Percentiles rank a stretch among this genome's conserved stretches.
These are phyloP conservation scores for Tyrophagus putrescentiae DNA, from an alignment of 1,140 invertebrate genomes.

Conservation along the genomic window DNA sequence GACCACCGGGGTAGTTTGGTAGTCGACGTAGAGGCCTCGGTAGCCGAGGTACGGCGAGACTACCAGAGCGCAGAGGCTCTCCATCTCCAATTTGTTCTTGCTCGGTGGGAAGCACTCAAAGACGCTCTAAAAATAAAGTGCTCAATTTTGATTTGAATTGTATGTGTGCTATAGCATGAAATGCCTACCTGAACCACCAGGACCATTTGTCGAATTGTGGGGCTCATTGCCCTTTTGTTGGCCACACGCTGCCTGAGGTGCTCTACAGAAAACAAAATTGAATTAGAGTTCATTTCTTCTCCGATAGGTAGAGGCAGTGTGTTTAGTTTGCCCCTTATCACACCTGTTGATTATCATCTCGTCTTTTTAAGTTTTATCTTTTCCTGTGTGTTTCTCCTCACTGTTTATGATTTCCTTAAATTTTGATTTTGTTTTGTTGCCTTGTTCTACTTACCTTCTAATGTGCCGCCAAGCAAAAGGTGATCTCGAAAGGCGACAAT, in stretches of 20 bases:
- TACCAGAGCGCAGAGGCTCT: slow-evolving; percentile 19
- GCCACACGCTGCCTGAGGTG: background rate
- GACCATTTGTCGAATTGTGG: slow-evolving; percentile 18
- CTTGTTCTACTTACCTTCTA: slow-evolving; percentile 25
- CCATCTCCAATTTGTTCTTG: slow-evolving; percentile 22
- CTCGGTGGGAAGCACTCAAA: slow-evolving; percentile 22
- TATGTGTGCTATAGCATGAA: background rate
- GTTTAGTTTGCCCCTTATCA: no score
- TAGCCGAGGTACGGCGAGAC: slow-evolving; percentile 22
- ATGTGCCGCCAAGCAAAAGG: slow-evolving; percentile 17
- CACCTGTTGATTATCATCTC: no score
- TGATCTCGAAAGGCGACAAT: slow-evolving; percentile 23
- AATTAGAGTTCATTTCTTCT: slow-evolving; percentile 5
- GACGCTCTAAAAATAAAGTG: slow-evolving; percentile 9
- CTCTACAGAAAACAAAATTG: background rate
- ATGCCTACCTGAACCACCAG: slow-evolving; percentile 19
- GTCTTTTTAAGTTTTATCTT: no score
- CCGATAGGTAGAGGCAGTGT: no score
- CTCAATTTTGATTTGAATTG: background rate
- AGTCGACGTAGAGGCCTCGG: slow-evolving; percentile 19
- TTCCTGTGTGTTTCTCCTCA: no score
- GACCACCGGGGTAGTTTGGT: slow-evolving; percentile 3
- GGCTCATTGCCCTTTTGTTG: background rate
- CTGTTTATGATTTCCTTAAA: no score
- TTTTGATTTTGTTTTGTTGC: no score